A percentile compares a stretch with the other conserved stretches of the same genome.
Conservation (phyloP, 2,888 invertebrate species). For the Hybos culiciformis region DNA sequence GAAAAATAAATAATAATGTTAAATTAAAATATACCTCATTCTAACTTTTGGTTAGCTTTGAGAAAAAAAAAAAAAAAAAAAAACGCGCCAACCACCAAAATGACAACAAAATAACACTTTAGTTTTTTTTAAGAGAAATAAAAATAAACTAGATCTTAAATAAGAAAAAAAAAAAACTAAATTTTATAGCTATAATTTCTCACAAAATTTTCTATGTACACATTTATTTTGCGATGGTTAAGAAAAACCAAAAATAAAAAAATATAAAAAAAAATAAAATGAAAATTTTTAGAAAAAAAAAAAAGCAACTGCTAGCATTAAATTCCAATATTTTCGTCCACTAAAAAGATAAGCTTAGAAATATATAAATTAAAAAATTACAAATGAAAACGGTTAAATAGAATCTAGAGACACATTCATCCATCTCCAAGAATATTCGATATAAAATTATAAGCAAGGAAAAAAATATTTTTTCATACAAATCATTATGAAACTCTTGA, state of each 20-base stretch:
- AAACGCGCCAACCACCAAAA: neutral
- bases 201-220: neutral
- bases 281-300: too few relatives aligned
- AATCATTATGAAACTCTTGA: neutral
- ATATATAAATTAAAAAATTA: neutral
- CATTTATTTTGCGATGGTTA: neutral
- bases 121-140: too few relatives aligned
- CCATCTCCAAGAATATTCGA: neutral
- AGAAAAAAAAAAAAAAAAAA: neutral
- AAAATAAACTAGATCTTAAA: neutral
- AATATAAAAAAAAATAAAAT: neutral
- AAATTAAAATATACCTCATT: too few relatives aligned
- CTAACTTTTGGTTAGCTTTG: neutral
- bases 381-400: too few relatives aligned
- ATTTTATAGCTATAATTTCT: neutral
- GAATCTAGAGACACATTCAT: too few relatives aligned
- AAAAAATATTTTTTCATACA: neutral
- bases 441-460: neutral
- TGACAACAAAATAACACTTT: neutral
- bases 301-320: neutral
- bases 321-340: constrained; percentile 1
- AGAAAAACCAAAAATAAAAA: neutral
- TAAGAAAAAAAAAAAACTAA: neutral
- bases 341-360: constrained; percentile 1
- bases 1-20: too few relatives aligned